Base-by-base conservation (phyloP, 1,140 invertebrate species). In the Drosophila kepulauana region DNA sequence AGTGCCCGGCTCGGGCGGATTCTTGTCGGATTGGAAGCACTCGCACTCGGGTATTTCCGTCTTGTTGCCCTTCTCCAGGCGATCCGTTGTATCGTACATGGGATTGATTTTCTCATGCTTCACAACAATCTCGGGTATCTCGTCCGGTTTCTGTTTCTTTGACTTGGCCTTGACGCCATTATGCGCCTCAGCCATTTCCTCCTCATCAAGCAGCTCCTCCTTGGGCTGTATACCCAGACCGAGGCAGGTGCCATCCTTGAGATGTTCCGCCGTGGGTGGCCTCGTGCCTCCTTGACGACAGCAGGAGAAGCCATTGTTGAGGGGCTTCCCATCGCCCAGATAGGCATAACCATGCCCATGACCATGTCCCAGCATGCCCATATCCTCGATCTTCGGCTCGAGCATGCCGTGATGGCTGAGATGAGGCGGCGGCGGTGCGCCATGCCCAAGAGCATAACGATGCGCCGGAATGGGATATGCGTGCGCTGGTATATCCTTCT, bases 1-100 rank as follows among this genome's bases (percentile, higher is more conserved):
- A 65, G 96, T 96, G 59, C 97, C 97, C 43, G 97, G 96, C 92
- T 97, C 97, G 33, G 96, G 96, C 46, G 96, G 96, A 93, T 95
- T 95, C 94, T 97, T 96, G 85, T 97, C 96, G 15, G 96, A 94
- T 68, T 95, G 94, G 93, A 97, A 97, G 93, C 97, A 98, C 89
- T 96, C 95, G 92, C 97, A 98, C 80, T 96, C 95, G 5, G 97
- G 97, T 58, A 97, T 96, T 94, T 97, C 96, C 15, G 95, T 95
- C 93, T 96, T 95, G 28, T 95, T 80, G 75, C 90, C 92, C 72
- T 93, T 93, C 35, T 93, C 92, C 59, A 91, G 51, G 2, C 92
- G 81, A 65, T 92, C 92, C 52, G 90, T 81, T 13, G 92, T 92
- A 43, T 92, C 91, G 15, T 91, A 92, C 82, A 92, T 64, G n/a